Conservation (phyloP, 1,140 invertebrate genomes). For the Drosophila nasuta region DNA sequence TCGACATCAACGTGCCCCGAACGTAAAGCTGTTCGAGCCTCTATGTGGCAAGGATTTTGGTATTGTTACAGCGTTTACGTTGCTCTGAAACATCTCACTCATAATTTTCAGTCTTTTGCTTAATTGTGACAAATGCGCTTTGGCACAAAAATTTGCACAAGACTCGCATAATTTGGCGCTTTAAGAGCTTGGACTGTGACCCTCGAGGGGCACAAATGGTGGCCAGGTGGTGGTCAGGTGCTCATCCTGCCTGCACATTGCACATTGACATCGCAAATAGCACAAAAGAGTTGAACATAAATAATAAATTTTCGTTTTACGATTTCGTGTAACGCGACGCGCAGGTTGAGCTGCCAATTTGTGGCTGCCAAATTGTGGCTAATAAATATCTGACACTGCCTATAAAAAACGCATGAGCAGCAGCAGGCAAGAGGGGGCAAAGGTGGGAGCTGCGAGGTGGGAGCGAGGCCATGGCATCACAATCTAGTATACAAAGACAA, state of each 20-base stretch:
- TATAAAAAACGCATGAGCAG: slow-evolving; percentile 18
- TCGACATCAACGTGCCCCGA: slow-evolving; percentile 50
- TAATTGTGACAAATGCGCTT: slow-evolving; percentile 84
- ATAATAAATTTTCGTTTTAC: slow-evolving; percentile 83
- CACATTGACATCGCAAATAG: slow-evolving; percentile 76
- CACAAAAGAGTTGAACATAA: slow-evolving; percentile 82
- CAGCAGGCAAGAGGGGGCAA: not conserved
- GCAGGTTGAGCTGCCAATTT: slow-evolving; percentile 70
- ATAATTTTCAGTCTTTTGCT: slow-evolving; percentile 64
- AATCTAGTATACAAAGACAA: slow-evolving; percentile 30
- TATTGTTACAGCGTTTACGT: not conserved
- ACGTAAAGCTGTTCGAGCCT: not conserved
- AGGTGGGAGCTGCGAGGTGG: not conserved
- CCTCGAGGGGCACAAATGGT: not conserved
- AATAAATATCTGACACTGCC: slow-evolving; percentile 76
- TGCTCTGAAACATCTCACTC: slow-evolving; percentile 23
- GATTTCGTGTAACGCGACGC: slow-evolving; percentile 51
- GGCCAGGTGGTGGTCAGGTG: not conserved
- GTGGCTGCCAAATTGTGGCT: slow-evolving; percentile 82
- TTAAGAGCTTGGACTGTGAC: slow-evolving; percentile 39
- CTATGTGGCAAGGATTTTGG: slow-evolving; percentile 11
- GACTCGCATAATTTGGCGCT: slow-evolving; percentile 74
- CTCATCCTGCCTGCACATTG: not conserved
- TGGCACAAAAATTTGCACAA: slow-evolving; percentile 62
- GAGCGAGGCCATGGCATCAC: not conserved